These are phyloP conservation scores for Orgyia antiqua DNA, from an alignment of 2,888 invertebrate genomes.

Conservation along the genomic window DNA sequence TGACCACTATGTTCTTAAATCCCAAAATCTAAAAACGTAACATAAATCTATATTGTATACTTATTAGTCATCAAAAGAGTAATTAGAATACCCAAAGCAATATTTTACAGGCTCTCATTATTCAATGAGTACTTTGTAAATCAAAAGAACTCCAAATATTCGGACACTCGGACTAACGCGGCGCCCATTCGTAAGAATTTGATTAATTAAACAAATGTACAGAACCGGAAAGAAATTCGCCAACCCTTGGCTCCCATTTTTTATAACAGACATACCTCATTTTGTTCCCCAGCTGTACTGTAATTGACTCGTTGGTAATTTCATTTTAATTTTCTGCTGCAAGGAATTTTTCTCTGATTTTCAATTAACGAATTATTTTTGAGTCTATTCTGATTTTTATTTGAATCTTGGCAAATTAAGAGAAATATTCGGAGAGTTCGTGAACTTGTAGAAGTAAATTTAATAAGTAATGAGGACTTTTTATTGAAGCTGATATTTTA, in stretches of 20 bases:
- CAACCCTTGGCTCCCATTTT: constrained; percentile 67
- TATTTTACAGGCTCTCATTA: too few relatives aligned
- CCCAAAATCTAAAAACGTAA: too few relatives aligned
- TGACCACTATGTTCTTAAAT: too few relatives aligned
- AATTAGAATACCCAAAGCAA: too few relatives aligned
- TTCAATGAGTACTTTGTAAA: constrained; percentile 14
- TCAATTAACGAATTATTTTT: constrained; percentile 13
- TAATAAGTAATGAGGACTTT: too few relatives aligned
- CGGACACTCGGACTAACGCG: constrained; percentile 56
- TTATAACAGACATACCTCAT: constrained; percentile 63
- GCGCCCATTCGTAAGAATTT: constrained; percentile 71
- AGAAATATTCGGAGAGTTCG: too few relatives aligned
- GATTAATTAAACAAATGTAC: constrained; percentile 75
- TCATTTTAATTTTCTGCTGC: constrained; percentile 44
- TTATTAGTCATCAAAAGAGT: too few relatives aligned
- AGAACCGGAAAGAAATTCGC: constrained; percentile 65
- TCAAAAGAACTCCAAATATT: constrained; percentile 57
- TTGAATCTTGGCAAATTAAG: too few relatives aligned
- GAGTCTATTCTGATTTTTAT: not conserved
- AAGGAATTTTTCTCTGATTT: constrained; percentile 31
- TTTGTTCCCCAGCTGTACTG: constrained; percentile 51
- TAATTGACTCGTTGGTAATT: constrained; percentile 69
- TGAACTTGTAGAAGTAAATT: too few relatives aligned
- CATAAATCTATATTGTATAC: too few relatives aligned
- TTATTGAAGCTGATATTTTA: too few relatives aligned